Evolutionary conservation across 2,113 vertebrate species (phyloP).

Genomic region (Excalfactoria chinensis): DNA sequence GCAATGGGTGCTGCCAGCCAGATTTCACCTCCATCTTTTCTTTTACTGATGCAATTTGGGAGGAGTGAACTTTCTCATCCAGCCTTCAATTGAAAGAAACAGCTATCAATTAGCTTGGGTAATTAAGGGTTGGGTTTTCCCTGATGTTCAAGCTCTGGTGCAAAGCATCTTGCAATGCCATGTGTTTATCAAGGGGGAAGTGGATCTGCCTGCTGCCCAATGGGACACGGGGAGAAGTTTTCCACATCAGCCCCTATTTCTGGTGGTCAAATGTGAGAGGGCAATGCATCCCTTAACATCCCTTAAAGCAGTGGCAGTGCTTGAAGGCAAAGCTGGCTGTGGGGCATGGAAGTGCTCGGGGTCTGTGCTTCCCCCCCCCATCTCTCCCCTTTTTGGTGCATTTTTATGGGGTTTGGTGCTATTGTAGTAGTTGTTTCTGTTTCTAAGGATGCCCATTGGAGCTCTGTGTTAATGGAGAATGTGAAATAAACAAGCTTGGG

Average conservation of each 20-base stretch:
- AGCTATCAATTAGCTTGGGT: rapidly evolving
- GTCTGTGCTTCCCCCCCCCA: rapidly evolving
- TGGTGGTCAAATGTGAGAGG: background rate
- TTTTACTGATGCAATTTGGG: background rate
- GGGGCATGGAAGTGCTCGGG: background rate
- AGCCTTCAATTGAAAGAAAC: background rate
- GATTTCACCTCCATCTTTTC: background rate
- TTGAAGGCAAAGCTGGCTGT: background rate
- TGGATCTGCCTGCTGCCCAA: background rate
- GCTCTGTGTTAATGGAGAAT: rapidly evolving
- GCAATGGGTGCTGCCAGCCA: background rate
- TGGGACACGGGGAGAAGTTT: background rate
- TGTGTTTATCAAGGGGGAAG: background rate
- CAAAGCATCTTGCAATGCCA: background rate
- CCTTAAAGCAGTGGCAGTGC: background rate
- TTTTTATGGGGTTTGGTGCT: background rate
- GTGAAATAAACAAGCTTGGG: rapidly evolving
- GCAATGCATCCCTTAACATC: too few species aligned
- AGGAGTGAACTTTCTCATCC: background rate
- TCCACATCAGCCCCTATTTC: rapidly evolving
- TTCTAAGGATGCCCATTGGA: rapidly evolving
- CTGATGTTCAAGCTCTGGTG: background rate
- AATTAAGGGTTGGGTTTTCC: background rate
- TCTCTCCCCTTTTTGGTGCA: background rate
- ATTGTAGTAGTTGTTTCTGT: rapidly evolving